Evolutionary conservation across 2,797 vertebrate genomes (phyloP).

Genomic region (Bradypodion ventrale): DNA sequence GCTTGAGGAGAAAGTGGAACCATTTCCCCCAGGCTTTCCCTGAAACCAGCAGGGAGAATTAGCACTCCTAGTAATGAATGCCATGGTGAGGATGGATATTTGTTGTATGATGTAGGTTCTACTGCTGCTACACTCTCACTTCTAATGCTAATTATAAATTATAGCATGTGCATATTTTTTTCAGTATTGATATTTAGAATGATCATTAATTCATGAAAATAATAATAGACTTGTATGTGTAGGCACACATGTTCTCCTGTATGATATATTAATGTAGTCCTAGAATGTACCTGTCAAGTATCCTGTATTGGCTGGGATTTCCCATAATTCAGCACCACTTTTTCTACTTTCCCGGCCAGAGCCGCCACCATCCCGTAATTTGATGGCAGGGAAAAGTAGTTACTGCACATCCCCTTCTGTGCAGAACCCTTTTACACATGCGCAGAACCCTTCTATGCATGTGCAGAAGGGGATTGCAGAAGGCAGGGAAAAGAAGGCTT

Average conservation of each 20-base stretch:
- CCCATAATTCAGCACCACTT: too few species aligned
- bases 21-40: fast-evolving
- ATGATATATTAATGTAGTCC: background rate
- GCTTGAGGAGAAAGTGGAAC: background rate
- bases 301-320: too few species aligned
- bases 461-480: too few species aligned
- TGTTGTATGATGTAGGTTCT: background rate
- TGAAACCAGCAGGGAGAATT: slow-evolving; percentile 14
- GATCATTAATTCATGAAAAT: slow-evolving; percentile 43
- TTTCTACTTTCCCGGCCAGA: too few species aligned
- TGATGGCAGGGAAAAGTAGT: too few species aligned
- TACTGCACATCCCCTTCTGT: too few species aligned
- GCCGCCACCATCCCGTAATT: too few species aligned
- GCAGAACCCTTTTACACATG: too few species aligned
- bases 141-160: background rate
- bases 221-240: background rate
- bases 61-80: background rate
- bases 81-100: background rate
- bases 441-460: too few species aligned
- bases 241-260: background rate
- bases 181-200: background rate
- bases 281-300: too few species aligned
- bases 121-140: slow-evolving; percentile 34
- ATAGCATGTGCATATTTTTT: background rate
- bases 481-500: too few species aligned